Base-by-base conservation (phyloP, 2,888 invertebrate species). In the Acheta domesticus region DNA sequence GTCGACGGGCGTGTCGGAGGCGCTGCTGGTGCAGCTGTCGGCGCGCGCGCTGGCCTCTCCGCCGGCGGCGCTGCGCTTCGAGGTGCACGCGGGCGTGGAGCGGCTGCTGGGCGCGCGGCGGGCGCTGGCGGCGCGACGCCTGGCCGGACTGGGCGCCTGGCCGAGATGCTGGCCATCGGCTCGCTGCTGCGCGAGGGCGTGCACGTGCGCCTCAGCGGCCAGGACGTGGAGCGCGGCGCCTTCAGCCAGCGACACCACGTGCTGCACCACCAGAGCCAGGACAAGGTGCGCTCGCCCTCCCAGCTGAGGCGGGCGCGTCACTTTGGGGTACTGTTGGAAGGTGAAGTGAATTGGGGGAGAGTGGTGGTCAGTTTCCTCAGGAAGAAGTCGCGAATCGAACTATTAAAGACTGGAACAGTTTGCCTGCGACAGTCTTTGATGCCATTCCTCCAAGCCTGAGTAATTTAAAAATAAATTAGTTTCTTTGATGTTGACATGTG, bases 161-260 rank as follows among this genome's bases (percentile, higher is more conserved):
- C 92, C 1, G 96, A 96, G 85, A 92, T 93, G 0, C 86, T 96
- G 82, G 94, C 95, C 0, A 92, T 92, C 84, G 93, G 93, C 5
- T 91, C 94, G 19, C 86, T 96, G 76, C 87, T 96, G 75, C 91
- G 93, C 82, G 94, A 94, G 83, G 91, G 91, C 49, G 89, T 92
- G 81, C 94, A 94, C 85, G 92, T 96, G 11, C 88, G 95, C 74
- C 88, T 95, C 50, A 89, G 90, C 2, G 95, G 96, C 1, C 89
- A 95, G 86, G 96, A 96, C 85, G 94, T 94, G 0, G 94, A 95
- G 86, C 89, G 96, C 83, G 76, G 94, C 79, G 94, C 94, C 20
- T 94, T 94, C 89, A 90, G 90, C 0, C 91, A 91, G 84, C 89
- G 96, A 74, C 94, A 96, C 85, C 94, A 94, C 87, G 93, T 96